These are phyloP conservation scores for Colinus virginianus DNA, from an alignment of 2,113 vertebrate species.

Conservation along the genomic window DNA sequence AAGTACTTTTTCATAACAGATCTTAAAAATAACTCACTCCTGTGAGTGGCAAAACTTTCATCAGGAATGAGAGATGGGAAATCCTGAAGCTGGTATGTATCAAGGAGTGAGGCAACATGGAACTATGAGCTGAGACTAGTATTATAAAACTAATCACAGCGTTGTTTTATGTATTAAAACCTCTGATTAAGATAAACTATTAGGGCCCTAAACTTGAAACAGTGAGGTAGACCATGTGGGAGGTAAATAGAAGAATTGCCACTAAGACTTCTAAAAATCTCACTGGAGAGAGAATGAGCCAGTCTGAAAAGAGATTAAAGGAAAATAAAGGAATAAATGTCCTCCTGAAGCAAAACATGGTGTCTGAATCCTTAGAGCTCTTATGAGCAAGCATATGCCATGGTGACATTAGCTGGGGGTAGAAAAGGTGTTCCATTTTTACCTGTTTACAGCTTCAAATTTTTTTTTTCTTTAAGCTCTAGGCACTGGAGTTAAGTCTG, in stretches of 20 bases:
- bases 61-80: not conserved
- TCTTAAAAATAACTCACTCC: not conserved
- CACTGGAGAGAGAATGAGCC: not conserved
- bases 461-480: not conserved
- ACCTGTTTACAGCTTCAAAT: not conserved
- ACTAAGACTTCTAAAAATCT: not conserved
- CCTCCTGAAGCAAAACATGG: not conserved
- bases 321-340: not conserved
- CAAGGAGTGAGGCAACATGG: not conserved
- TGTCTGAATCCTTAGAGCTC: not conserved
- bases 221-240: not conserved
- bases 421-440: not conserved
- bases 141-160: not conserved
- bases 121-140: not conserved
- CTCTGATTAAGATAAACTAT: not conserved
- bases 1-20: too few relatives aligned
- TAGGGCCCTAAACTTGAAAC: not conserved
- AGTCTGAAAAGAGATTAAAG: not conserved
- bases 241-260: not conserved
- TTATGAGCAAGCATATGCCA: not conserved
- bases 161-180: not conserved
- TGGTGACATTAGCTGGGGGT: not conserved
- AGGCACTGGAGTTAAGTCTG: not conserved
- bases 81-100: not conserved
- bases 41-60: fast-evolving